Evolutionary conservation across 1,140 invertebrate genomes (phyloP).

Genomic region (Chelonus insularis): DNA sequence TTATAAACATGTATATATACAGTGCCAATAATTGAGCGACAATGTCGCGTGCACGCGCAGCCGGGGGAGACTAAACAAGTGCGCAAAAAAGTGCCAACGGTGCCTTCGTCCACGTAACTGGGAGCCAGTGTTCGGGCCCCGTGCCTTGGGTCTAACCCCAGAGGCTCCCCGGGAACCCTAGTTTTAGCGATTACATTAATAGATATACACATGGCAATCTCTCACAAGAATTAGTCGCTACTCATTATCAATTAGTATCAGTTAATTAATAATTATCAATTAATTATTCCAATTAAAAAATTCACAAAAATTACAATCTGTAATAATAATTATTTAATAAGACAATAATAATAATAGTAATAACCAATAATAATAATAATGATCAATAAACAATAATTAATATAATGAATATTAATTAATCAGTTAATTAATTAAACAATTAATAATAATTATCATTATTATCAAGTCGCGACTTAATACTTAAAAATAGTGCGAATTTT

Average conservation of each 20-base stretch:
- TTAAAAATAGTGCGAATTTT: no score
- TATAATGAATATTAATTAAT: no score
- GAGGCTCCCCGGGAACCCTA: constrained; percentile 24
- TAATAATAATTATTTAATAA: no score
- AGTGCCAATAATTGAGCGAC: no score
- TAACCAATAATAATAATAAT: no score
- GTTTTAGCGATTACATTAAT: constrained; percentile 56
- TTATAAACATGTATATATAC: no score
- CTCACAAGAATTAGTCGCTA: constrained; percentile 60
- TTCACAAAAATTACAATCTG: constrained; percentile 26
- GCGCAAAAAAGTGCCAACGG: constrained; percentile 20
- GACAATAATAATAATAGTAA: no score
- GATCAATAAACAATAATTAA: no score
- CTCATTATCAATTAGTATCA: constrained; percentile 58
- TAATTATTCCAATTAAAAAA: constrained; percentile 22
- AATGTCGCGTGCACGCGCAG: constrained; percentile 9
- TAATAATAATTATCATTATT: no score
- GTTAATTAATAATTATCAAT: constrained; percentile 52
- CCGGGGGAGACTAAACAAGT: constrained; percentile 19
- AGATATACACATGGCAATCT: constrained; percentile 61
- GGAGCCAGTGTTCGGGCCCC: constrained; percentile 30
- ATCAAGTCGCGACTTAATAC: no score
- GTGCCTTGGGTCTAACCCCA: constrained; percentile 24
- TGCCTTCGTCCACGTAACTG: constrained; percentile 29
- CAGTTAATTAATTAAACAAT: no score